A percentile compares a stretch with the other conserved stretches of the same genome.
Evolutionary conservation across 2,113 vertebrate genomes (phyloP).

Genomic region (Dolichotis patagonum): DNA sequence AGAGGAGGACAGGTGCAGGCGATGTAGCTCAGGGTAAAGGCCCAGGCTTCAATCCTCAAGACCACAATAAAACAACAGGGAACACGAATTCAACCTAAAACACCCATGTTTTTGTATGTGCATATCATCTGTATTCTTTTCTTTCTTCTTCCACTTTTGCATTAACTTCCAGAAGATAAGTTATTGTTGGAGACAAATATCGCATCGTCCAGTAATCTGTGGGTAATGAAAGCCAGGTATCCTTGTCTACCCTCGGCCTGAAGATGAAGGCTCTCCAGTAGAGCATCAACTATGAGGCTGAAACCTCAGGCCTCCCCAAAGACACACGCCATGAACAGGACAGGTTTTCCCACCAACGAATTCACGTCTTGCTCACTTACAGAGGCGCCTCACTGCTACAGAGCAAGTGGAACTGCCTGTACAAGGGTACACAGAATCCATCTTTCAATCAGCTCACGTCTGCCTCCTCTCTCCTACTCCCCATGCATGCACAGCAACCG

Average conservation of each 20-base stretch:
- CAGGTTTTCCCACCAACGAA: not conserved
- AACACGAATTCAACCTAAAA: not conserved
- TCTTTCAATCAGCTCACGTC: not conserved
- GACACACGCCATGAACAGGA: not conserved
- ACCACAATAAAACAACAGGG: not conserved
- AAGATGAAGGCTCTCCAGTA: not conserved
- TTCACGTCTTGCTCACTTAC: not conserved
- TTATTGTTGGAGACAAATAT: not conserved
- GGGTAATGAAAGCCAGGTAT: not conserved
- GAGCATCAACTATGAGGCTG: not conserved
- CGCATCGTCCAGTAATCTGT: not conserved
- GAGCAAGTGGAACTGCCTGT: not conserved
- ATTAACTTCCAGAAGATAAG: constrained; percentile 11
- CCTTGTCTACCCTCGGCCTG: not conserved
- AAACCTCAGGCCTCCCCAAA: not conserved
- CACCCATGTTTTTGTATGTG: not conserved
- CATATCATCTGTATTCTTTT: not conserved
- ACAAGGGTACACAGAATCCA: not conserved
- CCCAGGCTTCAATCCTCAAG: not conserved
- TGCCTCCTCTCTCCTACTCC: not conserved
- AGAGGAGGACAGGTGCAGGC: not conserved
- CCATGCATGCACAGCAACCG: not conserved
- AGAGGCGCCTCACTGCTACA: not conserved
- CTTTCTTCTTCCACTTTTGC: not conserved
- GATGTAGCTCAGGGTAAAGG: not conserved